phyloP scores from a whole-genome alignment of 1,140 invertebrate genomes.

The Bombus superbus region DNA sequence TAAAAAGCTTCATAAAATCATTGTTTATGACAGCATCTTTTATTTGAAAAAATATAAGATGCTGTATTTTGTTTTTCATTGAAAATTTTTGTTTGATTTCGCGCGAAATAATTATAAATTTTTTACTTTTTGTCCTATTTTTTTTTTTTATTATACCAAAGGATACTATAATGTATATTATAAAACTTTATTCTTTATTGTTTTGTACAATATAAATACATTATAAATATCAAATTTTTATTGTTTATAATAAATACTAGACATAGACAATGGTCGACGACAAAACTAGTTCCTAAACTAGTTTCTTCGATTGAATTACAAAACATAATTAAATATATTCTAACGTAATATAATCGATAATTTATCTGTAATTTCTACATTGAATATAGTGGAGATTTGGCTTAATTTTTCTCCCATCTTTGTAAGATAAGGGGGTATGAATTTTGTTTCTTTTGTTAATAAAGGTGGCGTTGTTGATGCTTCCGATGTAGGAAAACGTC shows the following conservation, averaged over 20 bases:
- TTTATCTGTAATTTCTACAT: neutral
- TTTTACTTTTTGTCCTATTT: neutral
- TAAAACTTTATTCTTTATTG: neutral
- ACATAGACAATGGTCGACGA: neutral
- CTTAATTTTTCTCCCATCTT: neutral
- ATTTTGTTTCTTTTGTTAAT: slow-evolving; percentile 22
- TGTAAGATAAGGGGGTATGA: neutral
- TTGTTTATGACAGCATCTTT: neutral
- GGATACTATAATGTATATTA: neutral
- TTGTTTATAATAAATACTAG: neutral
- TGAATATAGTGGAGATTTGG: neutral
- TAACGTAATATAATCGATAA: neutral
- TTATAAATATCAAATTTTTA: neutral
- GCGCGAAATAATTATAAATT: neutral
- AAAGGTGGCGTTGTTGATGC: slow-evolving; percentile 48
- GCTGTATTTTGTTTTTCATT: neutral
- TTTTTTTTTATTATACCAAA: neutral
- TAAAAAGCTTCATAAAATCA: neutral
- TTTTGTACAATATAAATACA: neutral
- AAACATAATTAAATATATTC: neutral
- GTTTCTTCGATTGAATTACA: neutral
- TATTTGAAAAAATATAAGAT: neutral
- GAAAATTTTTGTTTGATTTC: neutral
- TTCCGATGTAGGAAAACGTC: slow-evolving; percentile 32
- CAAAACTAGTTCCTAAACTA: neutral